phyloP scores from a whole-genome alignment of 2,797 vertebrate species.

The Rhynchotus rufescens region DNA sequence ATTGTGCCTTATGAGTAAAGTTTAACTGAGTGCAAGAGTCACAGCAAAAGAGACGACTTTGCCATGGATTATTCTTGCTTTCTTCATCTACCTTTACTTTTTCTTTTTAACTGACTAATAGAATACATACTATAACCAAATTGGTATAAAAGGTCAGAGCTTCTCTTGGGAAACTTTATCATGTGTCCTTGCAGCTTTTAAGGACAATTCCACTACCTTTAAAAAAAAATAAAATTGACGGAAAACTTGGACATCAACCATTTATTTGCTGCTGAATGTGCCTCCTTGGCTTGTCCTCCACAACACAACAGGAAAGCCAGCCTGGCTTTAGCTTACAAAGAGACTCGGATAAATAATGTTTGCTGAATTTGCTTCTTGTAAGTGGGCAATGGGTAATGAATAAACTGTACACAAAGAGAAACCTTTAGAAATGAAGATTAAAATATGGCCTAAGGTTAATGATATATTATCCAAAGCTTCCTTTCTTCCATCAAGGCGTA shows the following conservation, averaged over 20 bases:
- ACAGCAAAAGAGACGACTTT: neutral
- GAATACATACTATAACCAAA: neutral
- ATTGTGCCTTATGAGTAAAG: neutral
- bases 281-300: slow-evolving; percentile 66
- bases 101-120: neutral
- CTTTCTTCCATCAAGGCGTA: neutral
- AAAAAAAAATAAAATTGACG: neutral
- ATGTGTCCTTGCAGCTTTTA: slow-evolving; percentile 32
- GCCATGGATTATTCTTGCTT: neutral
- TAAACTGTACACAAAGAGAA: slow-evolving; percentile 28
- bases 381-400: slow-evolving; percentile 24
- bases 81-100: neutral
- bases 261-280: neutral
- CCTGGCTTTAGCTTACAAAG: neutral
- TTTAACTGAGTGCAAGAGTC: neutral
- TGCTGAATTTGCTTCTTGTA: slow-evolving; percentile 55
- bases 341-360: slow-evolving; percentile 45
- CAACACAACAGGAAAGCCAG: neutral
- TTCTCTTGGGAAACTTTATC: slow-evolving; percentile 11
- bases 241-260: neutral
- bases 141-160: slow-evolving; percentile 30
- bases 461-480: slow-evolving; percentile 33
- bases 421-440: slow-evolving; percentile 52
- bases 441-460: slow-evolving; percentile 51
- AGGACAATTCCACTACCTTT: neutral